Percentiles rank a stretch among this genome's conserved stretches.
Evolutionary conservation across 2,113 vertebrate species (phyloP).

Genomic region (Xenopus laevis): DNA sequence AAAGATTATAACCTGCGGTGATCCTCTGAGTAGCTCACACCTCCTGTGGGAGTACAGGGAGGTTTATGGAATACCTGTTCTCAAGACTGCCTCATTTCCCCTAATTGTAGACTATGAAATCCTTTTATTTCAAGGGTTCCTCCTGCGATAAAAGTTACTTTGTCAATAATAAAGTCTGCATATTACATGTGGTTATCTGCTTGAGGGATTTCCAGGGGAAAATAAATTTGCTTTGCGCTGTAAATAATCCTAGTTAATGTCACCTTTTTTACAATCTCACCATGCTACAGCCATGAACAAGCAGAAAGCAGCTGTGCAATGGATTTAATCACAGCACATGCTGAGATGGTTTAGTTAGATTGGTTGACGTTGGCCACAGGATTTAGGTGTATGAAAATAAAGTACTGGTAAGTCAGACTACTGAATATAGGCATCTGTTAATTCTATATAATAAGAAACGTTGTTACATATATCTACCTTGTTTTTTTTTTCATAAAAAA

Average conservation of each 20-base stretch:
- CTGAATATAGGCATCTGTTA: neutral
- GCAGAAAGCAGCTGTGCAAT: conserved; percentile 29
- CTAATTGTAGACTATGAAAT: conserved; percentile 38
- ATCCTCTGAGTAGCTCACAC: conserved; percentile 24
- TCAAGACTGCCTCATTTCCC: conserved; percentile 21
- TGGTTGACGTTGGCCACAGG: conserved; percentile 26
- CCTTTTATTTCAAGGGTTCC: conserved; percentile 30
- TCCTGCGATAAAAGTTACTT: conserved; percentile 42
- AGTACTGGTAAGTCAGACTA: neutral
- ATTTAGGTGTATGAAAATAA: conserved; percentile 22
- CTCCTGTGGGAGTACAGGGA: conserved; percentile 1
- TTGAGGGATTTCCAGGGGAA: conserved; percentile 27
- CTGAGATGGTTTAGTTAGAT: conserved; percentile 31
- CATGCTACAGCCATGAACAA: conserved; percentile 27
- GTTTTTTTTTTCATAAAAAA: no score
- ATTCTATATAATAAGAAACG: neutral
- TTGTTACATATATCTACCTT: no score
- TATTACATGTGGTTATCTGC: conserved; percentile 30
- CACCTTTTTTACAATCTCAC: conserved; percentile 35
- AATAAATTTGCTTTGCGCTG: conserved; percentile 24
- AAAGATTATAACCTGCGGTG: conserved; percentile 27
- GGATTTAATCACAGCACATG: conserved; percentile 22
- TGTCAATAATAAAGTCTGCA: conserved; percentile 36
- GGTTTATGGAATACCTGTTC: conserved; percentile 23
- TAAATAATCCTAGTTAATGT: conserved; percentile 40